Percentiles rank a stretch among this genome's conserved stretches.
phyloP scores from a whole-genome alignment of 2,888 invertebrate genomes.

The Itoplectis maculator region DNA sequence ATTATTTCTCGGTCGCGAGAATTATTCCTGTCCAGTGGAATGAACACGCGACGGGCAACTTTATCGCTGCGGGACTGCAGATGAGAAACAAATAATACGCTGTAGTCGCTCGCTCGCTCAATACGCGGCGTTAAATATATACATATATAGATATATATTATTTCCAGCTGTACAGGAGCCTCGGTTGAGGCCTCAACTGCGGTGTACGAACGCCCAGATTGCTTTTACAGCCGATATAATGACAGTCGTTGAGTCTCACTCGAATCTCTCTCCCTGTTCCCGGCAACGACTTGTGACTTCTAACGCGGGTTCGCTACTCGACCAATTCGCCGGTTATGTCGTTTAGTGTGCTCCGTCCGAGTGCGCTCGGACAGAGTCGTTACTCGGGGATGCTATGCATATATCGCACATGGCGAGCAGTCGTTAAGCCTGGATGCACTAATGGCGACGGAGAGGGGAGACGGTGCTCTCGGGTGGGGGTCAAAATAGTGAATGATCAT shows the following conservation, averaged over 20 bases:
- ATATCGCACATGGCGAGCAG: slow-evolving; percentile 5
- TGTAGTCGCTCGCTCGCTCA: neutral
- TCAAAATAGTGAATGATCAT: no score
- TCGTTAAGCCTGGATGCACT: slow-evolving; percentile 30
- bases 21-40: neutral
- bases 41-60: neutral
- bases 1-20: neutral
- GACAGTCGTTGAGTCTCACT: neutral
- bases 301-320: neutral
- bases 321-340: slow-evolving; percentile 3
- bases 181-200: no score
- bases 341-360: slow-evolving; percentile 2
- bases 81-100: neutral
- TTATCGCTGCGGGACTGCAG: neutral
- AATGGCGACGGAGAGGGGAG: no score
- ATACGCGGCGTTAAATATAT: neutral
- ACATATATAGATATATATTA: no score
- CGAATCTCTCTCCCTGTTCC: neutral
- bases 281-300: neutral
- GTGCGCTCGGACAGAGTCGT: slow-evolving; percentile 48
- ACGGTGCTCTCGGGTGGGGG: no score
- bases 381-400: slow-evolving; percentile 32
- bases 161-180: no score
- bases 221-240: slow-evolving; percentile 31
- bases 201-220: slow-evolving; percentile 3